Evolutionary conservation across 2,797 vertebrate genomes (phyloP), one percentile per base, ranked within the genome.

Genomic region (Dallia pectoralis): DNA sequence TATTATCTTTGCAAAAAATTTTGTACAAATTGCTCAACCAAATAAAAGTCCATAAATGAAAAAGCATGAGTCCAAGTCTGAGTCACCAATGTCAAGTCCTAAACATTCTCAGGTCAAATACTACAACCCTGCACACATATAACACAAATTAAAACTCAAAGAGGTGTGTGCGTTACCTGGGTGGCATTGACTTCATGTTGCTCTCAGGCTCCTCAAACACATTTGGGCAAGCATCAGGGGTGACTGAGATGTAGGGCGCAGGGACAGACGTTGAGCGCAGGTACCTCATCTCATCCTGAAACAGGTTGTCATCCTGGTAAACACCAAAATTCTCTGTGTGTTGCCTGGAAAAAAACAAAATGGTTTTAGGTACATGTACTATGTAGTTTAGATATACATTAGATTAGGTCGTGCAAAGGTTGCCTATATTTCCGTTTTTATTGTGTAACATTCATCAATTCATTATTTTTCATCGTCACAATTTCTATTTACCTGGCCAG

Each of bases 141-240:
- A n/a, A 56, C 53, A 56, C 12, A 56, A 25, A 56, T 11, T 22
- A 8, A 56, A 25, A 22, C 29, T 64, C 14, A 30, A 64, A 64
- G 27, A 33, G 12, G 47, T 30, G 4, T 70, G 32, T 76, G 62
- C 75, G 75, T 69, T 95, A 99, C 98, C 98, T 99, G 71, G 96
- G 98, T n/a, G 98, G 98, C 98, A 99, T 99, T 63, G 97, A 99
- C 82, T 99, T 99, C 97, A 99, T 97, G 90, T 99, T 99, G 88
- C 93, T 98, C 81, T 98, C 97, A 49, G 97, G 97, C 79, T 99
- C 97, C 87, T 99, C 97, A 83, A 99, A 99, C 71, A 99, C 97
- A 83, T 97, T 99, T 67, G 97, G 98, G 82, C 97, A 97, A 69
- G 97, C 98, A 62, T 99, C 98, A 16, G 98, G 98, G 65, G 98